Evolutionary conservation across 1,140 invertebrate genomes (phyloP).

Genomic region (Geopemphigus sp.): DNA sequence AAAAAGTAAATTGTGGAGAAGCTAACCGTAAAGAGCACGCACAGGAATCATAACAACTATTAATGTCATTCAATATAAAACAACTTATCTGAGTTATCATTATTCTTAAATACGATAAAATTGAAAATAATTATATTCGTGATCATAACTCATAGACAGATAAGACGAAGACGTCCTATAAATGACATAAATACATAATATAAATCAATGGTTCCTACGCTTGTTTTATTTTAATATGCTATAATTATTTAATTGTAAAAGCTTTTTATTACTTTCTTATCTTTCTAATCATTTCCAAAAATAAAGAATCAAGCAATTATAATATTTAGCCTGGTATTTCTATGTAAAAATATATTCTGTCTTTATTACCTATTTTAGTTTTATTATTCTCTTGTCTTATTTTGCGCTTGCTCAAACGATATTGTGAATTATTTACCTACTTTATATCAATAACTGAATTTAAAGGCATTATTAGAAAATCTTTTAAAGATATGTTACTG

Average conservation of each 20-base stretch:
- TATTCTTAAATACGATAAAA: constrained; percentile 12
- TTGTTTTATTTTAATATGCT: neutral
- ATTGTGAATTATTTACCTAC: no score
- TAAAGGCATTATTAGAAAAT: no score
- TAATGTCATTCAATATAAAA: neutral
- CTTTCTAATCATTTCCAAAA: no score
- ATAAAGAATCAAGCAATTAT: no score
- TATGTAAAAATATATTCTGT: no score
- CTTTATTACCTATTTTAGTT: no score
- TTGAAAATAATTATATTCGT: constrained; percentile 33
- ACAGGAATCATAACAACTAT: neutral
- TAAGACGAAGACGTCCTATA: constrained; percentile 3
- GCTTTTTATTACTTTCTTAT: no score
- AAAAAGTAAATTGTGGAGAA: neutral
- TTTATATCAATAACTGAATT: no score
- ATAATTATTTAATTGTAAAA: constrained; percentile 2
- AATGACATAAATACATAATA: constrained; percentile 7
- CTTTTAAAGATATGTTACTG: neutral
- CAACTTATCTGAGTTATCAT: constrained; percentile 3
- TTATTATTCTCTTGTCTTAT: no score
- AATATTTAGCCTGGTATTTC: no score
- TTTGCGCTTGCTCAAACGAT: no score
- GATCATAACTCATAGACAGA: neutral
- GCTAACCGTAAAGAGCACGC: neutral
- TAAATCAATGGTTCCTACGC: neutral